Base-by-base conservation (phyloP, 1,140 invertebrate genomes). In the Magallana angulata region DNA sequence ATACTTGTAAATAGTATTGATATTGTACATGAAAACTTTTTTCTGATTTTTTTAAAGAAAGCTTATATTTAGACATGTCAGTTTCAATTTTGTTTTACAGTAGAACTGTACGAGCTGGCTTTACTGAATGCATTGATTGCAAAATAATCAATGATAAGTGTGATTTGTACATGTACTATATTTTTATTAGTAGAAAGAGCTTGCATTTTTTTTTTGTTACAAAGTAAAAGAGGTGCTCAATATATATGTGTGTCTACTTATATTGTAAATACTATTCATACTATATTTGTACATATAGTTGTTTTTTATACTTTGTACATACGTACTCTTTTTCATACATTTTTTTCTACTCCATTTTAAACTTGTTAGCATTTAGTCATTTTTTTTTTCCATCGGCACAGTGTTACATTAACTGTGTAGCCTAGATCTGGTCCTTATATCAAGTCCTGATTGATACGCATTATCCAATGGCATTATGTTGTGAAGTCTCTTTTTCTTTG, bases 141-240 rank as follows among this genome's bases (percentile, higher is more conserved):
- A 30, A 30, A 60, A 16, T 62, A 16, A 16, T 12, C n/a, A 12
- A 62, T 12, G n/a, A 12, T 48, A 24, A 30, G 9, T 24, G 36
- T 76, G 68, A 36, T 11, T 30, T 11, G 12, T 8, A 30, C 8
- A 12, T 11, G 12, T 8, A 30, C 8, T 76, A 30, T 76, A 76
- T 30, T 76, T 36, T 30, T 11, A 12, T 30, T 11, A 12, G 12
- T 64, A 18, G 16, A 64, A n/a, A 1, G 11, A n/a, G 68, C 68
- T 30, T 12, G 24, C 3, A 30, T 7, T 76, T 76, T 76, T 76
- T 48, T 48, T 48, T 48, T 48, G 36, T 48, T 48, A 48, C 24
- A 18, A 76, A 30, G 36, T 76, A 76, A 12, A 76, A 76, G 68
- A 76, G 68, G 68, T 76, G 68, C 68, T 76, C 68, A 76, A 76